Evolutionary conservation across 2,113 vertebrate genomes (phyloP).

Genomic region (Paralichthys olivaceus): DNA sequence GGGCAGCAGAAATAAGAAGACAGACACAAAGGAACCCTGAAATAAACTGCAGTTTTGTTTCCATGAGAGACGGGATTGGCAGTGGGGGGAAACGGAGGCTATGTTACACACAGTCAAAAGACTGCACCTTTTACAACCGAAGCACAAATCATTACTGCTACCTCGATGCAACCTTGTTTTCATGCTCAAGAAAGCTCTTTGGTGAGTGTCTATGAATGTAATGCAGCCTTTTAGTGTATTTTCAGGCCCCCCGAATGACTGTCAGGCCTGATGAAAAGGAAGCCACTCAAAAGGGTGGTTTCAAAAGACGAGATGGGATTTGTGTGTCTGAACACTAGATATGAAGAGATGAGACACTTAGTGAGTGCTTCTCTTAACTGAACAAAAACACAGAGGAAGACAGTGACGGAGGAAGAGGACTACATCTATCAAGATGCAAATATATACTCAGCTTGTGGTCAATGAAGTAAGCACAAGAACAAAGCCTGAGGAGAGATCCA

Average conservation of each 20-base stretch:
- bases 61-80: constrained; percentile 38
- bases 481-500: constrained; percentile 36
- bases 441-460: constrained; percentile 32
- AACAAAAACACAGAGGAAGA: constrained; percentile 15
- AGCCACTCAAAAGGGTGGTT: constrained; percentile 52
- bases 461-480: constrained; percentile 18
- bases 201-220: constrained; percentile 50
- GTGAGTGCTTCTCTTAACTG: constrained; percentile 37
- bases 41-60: constrained; percentile 49
- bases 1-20: constrained; percentile 36
- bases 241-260: constrained; percentile 56
- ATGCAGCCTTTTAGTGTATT: constrained; percentile 56
- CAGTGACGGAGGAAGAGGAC: neutral
- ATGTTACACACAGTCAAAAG: constrained; percentile 47
- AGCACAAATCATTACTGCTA: constrained; percentile 60
- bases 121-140: constrained; percentile 40
- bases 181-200: constrained; percentile 64
- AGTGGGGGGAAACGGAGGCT: constrained; percentile 26
- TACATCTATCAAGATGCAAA: constrained; percentile 42
- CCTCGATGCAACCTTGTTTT: constrained; percentile 60
- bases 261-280: constrained; percentile 63
- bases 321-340: constrained; percentile 47
- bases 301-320: constrained; percentile 55
- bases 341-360: constrained; percentile 43
- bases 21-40: constrained; percentile 49